Evolutionary conservation across 2,113 vertebrate species (phyloP).

Genomic region (Odontophorus gujanensis): DNA sequence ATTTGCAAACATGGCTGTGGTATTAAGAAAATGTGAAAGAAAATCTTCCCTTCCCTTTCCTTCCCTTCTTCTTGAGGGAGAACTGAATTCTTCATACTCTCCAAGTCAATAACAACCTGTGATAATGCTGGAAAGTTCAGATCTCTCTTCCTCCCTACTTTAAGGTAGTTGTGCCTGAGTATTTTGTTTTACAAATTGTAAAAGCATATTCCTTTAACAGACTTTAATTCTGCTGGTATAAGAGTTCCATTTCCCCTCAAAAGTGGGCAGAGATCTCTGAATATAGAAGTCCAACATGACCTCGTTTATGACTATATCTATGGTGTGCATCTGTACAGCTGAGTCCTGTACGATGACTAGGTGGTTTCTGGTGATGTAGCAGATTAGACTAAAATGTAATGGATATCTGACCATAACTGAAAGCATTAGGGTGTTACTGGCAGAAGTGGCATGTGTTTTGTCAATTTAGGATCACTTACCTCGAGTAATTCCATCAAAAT

Average conservation of each 20-base stretch:
- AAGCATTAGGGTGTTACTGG: background rate
- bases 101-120: background rate
- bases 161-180: background rate
- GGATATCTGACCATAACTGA: background rate
- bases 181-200: background rate
- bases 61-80: rapidly evolving
- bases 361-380: background rate
- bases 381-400: background rate
- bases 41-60: background rate
- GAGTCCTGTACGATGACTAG: background rate
- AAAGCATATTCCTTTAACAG: background rate
- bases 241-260: background rate
- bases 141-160: background rate
- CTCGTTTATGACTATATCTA: background rate
- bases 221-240: background rate
- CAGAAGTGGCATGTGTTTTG: background rate
- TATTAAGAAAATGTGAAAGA: background rate
- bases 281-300: background rate
- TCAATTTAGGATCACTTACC: background rate
- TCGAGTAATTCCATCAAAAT: background rate
- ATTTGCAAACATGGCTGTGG: background rate
- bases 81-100: background rate
- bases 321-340: background rate
- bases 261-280: background rate
- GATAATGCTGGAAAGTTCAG: background rate